Conservation (phyloP, 53 echinoderm and acorn worm species). For the Antedon mediterranea region DNA sequence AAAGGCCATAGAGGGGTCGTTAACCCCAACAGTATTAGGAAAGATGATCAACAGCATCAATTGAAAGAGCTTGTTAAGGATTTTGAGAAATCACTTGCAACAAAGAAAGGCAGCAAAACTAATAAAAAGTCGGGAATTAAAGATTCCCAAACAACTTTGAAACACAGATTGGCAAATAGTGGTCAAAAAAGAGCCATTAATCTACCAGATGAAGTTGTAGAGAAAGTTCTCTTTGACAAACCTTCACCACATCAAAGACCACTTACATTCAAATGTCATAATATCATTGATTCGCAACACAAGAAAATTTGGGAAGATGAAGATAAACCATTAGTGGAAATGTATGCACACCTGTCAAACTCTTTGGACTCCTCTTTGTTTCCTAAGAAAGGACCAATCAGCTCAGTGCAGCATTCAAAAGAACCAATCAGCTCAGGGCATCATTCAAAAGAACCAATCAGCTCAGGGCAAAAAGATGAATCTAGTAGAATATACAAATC, state of each 20-base stretch:
- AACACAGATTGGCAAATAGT: not conserved
- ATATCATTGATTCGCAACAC: slow-evolving; percentile 94
- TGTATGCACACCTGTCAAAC: slow-evolving; percentile 82
- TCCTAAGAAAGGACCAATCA: slow-evolving; percentile 21
- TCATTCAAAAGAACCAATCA: not conserved
- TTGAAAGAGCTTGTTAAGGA: not conserved
- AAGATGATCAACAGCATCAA: not conserved
- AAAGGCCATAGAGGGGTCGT: not conserved
- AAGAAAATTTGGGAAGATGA: slow-evolving; percentile 35
- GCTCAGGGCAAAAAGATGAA: not conserved
- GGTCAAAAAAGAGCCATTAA: slow-evolving; percentile 10
- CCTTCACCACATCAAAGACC: slow-evolving; percentile 78
- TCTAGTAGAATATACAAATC: slow-evolving; percentile 10
- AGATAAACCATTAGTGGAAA: slow-evolving; percentile 41
- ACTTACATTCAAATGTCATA: slow-evolving; percentile 78
- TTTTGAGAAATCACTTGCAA: not conserved
- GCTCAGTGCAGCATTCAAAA: slow-evolving; percentile 1
- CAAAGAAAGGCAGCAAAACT: not conserved
- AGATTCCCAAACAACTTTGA: not conserved
- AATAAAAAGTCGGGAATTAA: not conserved
- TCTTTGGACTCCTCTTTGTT: slow-evolving; percentile 45
- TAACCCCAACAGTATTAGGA: not conserved
- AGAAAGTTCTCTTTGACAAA: slow-evolving; percentile 46
- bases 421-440: not conserved
- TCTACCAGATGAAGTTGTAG: slow-evolving; percentile 65